Conservation (phyloP, 2,888 invertebrate genomes). For the Lithophane socia region DNA sequence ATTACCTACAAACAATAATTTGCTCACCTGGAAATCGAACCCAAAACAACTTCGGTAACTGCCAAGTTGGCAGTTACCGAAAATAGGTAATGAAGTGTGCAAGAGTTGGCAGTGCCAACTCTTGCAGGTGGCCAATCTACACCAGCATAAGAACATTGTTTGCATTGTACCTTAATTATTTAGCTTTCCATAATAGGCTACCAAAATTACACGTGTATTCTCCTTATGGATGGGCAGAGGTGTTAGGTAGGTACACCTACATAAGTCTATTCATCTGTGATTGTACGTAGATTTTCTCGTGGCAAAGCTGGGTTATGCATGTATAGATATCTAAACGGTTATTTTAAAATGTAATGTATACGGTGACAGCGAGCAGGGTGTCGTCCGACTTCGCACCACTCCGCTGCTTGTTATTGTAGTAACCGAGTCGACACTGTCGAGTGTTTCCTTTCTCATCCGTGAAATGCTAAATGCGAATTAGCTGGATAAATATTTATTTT, state of each 20-base stretch:
- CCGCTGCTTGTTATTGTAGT: constrained; percentile 84
- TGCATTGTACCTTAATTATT: not conserved
- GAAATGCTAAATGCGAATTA: constrained; percentile 88
- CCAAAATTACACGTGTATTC: not conserved
- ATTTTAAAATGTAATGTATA: constrained; percentile 67
- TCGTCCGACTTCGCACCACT: constrained; percentile 73
- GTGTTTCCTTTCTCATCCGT: constrained; percentile 85
- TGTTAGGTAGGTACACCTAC: not conserved
- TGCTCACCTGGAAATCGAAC: not conserved
- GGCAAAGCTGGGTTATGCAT: constrained; percentile 4
- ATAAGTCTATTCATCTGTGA: too few species aligned
- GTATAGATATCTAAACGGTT: constrained; percentile 53
- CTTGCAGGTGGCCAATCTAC: not conserved
- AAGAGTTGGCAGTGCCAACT: too few species aligned
- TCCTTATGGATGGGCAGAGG: not conserved
- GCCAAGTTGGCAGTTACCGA: too few species aligned
- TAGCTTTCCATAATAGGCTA: not conserved
- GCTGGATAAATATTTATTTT: constrained; percentile 88
- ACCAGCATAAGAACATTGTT: not conserved
- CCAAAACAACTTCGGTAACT: too few species aligned
- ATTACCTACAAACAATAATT: not conserved
- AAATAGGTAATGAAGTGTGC: too few species aligned
- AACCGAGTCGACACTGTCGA: constrained; percentile 85
- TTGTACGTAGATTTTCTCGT: not conserved
- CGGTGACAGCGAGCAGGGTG: constrained; percentile 68